Evolutionary conservation across 64 coral and sea anemone species (phyloP).

Genomic region (Catalaphyllia jardinei): DNA sequence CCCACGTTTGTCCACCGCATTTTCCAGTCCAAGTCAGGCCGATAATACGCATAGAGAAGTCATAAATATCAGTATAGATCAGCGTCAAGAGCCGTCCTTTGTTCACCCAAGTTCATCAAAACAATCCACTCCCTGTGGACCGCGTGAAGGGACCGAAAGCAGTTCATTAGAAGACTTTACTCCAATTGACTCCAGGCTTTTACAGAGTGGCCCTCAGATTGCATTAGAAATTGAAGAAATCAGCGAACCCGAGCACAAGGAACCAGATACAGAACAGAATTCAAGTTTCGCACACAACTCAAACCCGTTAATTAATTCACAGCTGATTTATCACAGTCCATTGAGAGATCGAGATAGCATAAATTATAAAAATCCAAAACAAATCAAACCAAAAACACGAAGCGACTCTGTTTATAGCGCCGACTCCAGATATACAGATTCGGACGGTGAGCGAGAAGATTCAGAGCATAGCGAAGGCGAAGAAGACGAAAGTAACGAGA

Average conservation of each 20-base stretch:
- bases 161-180: slow-evolving; percentile 6
- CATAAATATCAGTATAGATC: not conserved
- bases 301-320: slow-evolving; percentile 13
- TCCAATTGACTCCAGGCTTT: not conserved
- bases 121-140: not conserved
- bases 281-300: not conserved
- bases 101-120: not conserved
- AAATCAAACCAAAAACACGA: too few species aligned
- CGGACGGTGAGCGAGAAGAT: too few species aligned
- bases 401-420: too few species aligned
- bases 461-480: too few species aligned
- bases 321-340: not conserved
- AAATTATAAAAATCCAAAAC: not conserved
- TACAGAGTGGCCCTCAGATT: not conserved
- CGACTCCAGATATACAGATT: too few species aligned
- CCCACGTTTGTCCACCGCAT: not conserved
- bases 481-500: too few species aligned
- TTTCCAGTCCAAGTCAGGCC: slow-evolving; percentile 1
- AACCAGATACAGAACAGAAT: not conserved
- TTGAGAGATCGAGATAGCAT: not conserved
- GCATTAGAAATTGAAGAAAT: not conserved
- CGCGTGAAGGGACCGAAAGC: not conserved
- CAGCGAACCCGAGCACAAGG: not conserved
- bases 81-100: not conserved
- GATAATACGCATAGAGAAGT: not conserved